Evolutionary conservation across 2,113 vertebrate species (phyloP), one percentile per base, ranked within the genome.

Genomic region (Morone saxatilis): DNA sequence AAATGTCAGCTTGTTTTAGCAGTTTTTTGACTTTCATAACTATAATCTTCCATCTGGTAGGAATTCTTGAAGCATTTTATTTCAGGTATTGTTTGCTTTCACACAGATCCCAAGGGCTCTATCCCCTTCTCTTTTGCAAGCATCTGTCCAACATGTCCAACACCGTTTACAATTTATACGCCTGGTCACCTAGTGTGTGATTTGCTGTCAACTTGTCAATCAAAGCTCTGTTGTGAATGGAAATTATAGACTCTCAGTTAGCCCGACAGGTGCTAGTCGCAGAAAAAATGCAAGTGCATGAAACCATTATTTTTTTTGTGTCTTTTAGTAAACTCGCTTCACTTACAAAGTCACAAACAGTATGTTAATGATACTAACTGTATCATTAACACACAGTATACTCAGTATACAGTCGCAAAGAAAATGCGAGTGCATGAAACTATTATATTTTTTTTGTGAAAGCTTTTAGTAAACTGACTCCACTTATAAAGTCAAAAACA

Each of bases 191-290:
- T 65, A 77, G 89, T 77, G 79, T 86, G 83, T 50, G 85, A 91
- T 90, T 79, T 77, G 69, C 90, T 86, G 90, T 91, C 90, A 88
- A 19, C 80, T 59, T 82, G 91, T 93, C 93, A 91, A 74, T 93
- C 91, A 89, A 38, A 83, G 59, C 53, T 54, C 10, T 20, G 54
- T 61, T 70, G 48, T 16, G 78, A 66, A 61, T 40, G 50, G 53
- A 88, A 89, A 90, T 90, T 81, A 85, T 6, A 81, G 74, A 54
- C 62, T 60, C 61, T 70, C 41, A 51, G n/a, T 86, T 78, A 65
- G 66, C 47, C 51, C n/a, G 67, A 86, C 86, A 86, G 82, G 84
- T 91, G 87, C 45, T 8, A 22, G 70, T 31, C 6, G 13, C 67
- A 36, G 63, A 16, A 12, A 20, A 63, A 72, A 61, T 78, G 13